Percentiles rank a stretch among this genome's conserved stretches.
Conservation (phyloP, 2,797 vertebrate genomes). For the Apodemus agrarius region DNA sequence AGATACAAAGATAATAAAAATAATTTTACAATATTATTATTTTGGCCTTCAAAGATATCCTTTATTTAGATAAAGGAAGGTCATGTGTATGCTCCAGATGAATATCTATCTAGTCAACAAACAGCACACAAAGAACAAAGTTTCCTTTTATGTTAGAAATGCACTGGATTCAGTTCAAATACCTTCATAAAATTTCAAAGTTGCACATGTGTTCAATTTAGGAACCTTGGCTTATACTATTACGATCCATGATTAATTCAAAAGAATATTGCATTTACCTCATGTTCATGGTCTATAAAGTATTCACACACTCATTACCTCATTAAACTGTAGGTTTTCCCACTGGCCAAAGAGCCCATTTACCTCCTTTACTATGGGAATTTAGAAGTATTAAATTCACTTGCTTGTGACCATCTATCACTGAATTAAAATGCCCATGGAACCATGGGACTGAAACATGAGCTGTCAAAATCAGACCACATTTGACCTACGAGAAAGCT, state of each 20-base stretch:
- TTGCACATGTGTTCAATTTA: conserved; percentile 40
- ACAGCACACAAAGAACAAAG: conserved; percentile 1
- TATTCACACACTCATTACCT: conserved; percentile 47
- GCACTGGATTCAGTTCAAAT: conserved; percentile 4
- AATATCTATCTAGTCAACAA: conserved; percentile 36
- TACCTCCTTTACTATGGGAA: conserved; percentile 14
- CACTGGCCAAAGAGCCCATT: conserved; percentile 57
- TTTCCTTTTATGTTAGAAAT: conserved; percentile 41
- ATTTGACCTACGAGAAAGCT: conserved; percentile 22
- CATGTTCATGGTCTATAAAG: conserved; percentile 53
- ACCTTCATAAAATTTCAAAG: neutral
- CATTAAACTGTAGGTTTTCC: conserved; percentile 30
- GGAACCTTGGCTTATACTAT: conserved; percentile 47
- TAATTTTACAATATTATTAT: neutral
- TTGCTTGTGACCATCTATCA: conserved; percentile 39
- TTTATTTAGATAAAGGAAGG: neutral
- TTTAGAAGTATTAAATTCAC: conserved; percentile 53
- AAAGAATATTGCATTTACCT: conserved; percentile 44
- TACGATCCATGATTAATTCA: conserved; percentile 28
- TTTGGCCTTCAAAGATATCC: conserved; percentile 24
- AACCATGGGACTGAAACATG: conserved; percentile 39
- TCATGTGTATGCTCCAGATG: neutral
- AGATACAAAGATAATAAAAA: neutral
- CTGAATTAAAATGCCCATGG: conserved; percentile 54
- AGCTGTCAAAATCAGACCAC: conserved; percentile 5